Conservation (phyloP, 2,797 vertebrate species). For the Bufotes viridis region DNA sequence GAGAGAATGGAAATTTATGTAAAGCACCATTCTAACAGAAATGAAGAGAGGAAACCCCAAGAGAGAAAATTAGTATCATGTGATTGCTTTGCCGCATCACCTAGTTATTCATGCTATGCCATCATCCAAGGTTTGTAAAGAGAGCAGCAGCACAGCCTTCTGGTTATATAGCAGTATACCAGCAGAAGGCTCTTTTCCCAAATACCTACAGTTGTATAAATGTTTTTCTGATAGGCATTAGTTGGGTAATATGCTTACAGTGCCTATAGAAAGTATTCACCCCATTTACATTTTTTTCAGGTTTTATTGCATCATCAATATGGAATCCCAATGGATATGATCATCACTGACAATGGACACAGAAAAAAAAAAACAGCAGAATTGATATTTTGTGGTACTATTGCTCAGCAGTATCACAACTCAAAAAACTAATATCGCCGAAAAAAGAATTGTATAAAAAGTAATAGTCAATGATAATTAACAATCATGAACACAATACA, state of each 20-base stretch:
- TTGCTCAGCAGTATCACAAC: no score
- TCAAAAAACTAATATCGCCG: no score
- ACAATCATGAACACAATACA: no score
- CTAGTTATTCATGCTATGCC: background rate
- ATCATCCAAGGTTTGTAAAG: background rate
- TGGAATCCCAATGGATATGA: background rate
- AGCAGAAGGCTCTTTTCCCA: background rate
- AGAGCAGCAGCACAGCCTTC: conserved; percentile 6
- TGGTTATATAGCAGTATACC: background rate
- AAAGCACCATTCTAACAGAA: background rate
- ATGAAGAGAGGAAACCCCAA: background rate
- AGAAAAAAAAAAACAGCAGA: no score
- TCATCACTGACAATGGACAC: background rate
- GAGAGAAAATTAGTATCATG: background rate
- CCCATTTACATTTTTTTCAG: background rate
- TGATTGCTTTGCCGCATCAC: background rate
- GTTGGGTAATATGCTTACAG: background rate
- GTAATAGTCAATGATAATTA: no score
- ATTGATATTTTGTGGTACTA: no score
- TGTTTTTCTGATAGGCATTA: background rate
- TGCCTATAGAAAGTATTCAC: background rate
- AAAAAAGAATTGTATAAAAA: no score
- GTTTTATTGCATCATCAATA: background rate
- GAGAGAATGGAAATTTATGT: background rate
- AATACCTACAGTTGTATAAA: background rate